Conservation (phyloP, 2,797 vertebrate genomes). For the Pseudotriccus pelzelni region DNA sequence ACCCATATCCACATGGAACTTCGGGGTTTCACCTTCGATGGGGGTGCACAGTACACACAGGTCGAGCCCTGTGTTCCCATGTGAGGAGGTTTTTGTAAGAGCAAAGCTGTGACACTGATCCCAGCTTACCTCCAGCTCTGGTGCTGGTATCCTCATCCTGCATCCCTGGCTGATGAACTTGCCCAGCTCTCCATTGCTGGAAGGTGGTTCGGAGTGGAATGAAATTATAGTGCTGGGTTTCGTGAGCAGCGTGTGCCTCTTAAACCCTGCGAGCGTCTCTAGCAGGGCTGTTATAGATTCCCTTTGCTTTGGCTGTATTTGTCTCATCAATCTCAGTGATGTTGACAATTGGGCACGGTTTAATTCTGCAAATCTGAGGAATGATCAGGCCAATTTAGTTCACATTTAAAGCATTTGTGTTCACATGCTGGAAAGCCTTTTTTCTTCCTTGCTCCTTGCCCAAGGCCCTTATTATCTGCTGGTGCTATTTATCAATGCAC, state of each 20-base stretch:
- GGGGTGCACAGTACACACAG: fast-evolving
- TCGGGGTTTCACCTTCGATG: fast-evolving
- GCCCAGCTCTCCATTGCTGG: neutral
- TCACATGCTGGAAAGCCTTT: conserved; percentile 19
- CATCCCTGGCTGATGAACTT: neutral
- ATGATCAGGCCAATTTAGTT: conserved; percentile 57
- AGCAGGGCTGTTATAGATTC: neutral
- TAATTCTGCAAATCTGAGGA: conserved; percentile 60
- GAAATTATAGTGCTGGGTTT: neutral
- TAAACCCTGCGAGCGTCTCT: neutral
- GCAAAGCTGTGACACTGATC: neutral
- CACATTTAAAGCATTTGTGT: conserved; percentile 54
- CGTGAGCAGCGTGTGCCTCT: neutral
- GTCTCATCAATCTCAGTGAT: conserved; percentile 34
- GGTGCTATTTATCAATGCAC: conserved; percentile 36
- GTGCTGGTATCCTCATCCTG: neutral
- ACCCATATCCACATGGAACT: fast-evolving
- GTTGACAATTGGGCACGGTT: conserved; percentile 39
- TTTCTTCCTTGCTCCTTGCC: conserved; percentile 33
- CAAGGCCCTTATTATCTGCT: conserved; percentile 38
- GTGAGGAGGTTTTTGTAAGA: neutral
- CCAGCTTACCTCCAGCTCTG: fast-evolving
- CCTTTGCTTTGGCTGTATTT: conserved; percentile 5
- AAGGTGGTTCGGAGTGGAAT: fast-evolving
- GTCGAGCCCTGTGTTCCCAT: neutral